These are phyloP conservation scores for Cosmia trapezina DNA, from an alignment of 2,888 invertebrate species.

Conservation along the genomic window DNA sequence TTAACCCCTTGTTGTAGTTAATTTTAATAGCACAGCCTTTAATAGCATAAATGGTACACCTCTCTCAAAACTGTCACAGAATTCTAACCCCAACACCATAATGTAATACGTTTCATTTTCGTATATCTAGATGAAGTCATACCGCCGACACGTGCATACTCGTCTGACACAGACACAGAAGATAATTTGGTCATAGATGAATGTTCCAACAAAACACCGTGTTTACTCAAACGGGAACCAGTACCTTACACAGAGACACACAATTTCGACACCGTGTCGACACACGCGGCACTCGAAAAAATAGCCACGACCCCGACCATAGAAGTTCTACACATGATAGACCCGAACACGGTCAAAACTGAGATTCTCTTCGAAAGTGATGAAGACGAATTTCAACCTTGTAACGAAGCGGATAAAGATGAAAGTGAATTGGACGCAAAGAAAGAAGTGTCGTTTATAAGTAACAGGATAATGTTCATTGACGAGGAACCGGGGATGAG, in stretches of 20 bases:
- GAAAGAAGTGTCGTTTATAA: slow-evolving; percentile 1
- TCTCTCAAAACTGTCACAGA: neutral
- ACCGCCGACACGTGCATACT: neutral
- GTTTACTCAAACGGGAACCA: neutral
- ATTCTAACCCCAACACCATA: neutral
- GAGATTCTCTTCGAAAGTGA: slow-evolving; percentile 47
- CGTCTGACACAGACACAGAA: slow-evolving; percentile 22
- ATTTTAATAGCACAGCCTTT: neutral
- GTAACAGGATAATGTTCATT: slow-evolving; percentile 31
- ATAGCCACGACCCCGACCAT: slow-evolving; percentile 8
- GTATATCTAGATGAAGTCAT: slow-evolving; percentile 1
- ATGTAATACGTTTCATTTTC: neutral
- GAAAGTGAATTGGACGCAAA: neutral
- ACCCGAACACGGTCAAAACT: slow-evolving; percentile 32
- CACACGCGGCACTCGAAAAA: neutral
- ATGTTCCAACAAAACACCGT: neutral
- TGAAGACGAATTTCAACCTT: slow-evolving; percentile 35
- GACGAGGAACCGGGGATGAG: slow-evolving; percentile 16
- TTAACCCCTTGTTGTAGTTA: neutral
- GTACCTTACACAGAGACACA: neutral
- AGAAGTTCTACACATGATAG: slow-evolving; percentile 27
- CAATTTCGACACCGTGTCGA: neutral
- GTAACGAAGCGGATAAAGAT: neutral
- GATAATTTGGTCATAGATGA: slow-evolving; percentile 46
- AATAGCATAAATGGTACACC: neutral